Evolutionary conservation across 2,113 vertebrate species (phyloP), one percentile per base, ranked within the genome.

Genomic region (Paramormyrops kingsleyae): DNA sequence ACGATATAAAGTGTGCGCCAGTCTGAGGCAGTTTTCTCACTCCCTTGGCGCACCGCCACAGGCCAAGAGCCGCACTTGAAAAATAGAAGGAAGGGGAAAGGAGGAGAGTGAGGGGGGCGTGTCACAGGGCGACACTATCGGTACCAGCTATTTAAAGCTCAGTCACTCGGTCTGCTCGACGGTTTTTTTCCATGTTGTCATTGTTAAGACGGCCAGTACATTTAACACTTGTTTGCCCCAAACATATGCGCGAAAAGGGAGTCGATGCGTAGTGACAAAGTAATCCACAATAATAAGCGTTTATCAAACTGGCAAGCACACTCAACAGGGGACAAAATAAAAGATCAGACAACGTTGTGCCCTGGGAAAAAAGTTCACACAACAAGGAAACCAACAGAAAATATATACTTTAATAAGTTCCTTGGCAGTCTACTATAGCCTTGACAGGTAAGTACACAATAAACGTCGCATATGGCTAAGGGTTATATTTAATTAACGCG

Each of bases 111-210:
- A 53, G 46, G 77, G 46, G 24, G 88, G 70, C 50, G 74, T 56
- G 88, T 52, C 77, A 49, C 31, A 21, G 27, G 88, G 35, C 50
- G 21, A n/a, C 50, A 17, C 77, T 53, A 77, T 52, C 12, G 50
- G 24, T 77, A 84, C 59, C 83, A 89, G 88, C 88, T 89, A 89
- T 89, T 83, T 89, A 89, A 89, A 89, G 88, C 47, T 83, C 52
- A 89, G 21, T 80, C 74, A 80, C 88, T 44, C 77, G 77, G 91
- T 87, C 92, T 92, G 52, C 90, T 9, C 52, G 59, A 27, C 46
- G 92, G 83, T 89, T 88, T 85, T 56, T 93, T 89, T 91, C 91
- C 91, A 87, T 27, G 10, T 77, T 83, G 91, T 85, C 27, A 70
- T 70, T 70, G 62, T 70, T 70, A 70, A 70, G 62, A 31, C 62